A percentile compares a stretch with the other conserved stretches of the same genome.
These are phyloP conservation scores for Carpatolechia fugitivella DNA, from an alignment of 2,888 invertebrate species.

Conservation along the genomic window DNA sequence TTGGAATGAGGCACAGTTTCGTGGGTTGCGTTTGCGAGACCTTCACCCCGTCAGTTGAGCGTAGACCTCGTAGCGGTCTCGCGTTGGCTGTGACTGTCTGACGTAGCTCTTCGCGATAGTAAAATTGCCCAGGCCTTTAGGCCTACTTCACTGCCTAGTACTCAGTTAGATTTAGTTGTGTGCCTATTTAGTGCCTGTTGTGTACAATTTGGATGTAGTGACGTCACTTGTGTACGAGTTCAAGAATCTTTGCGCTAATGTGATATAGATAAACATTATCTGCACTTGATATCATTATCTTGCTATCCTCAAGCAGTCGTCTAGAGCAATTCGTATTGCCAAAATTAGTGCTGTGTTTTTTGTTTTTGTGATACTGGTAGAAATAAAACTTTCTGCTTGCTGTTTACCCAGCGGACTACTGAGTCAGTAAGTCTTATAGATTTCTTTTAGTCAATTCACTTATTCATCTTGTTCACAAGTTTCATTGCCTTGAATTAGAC, in stretches of 20 bases:
- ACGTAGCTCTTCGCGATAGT: constrained; percentile 43
- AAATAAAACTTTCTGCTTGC: neutral
- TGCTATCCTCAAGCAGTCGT: constrained; percentile 32
- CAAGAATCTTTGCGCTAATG: constrained; percentile 58
- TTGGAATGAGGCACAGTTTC: constrained; percentile 36
- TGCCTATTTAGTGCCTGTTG: constrained; percentile 40
- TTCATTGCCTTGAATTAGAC: too few species aligned
- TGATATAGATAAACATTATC: constrained; percentile 66
- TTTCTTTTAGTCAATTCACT: neutral
- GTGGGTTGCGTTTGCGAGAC: constrained; percentile 23
- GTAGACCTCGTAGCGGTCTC: neutral
- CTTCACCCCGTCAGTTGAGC: constrained; percentile 27
- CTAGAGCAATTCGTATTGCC: constrained; percentile 28
- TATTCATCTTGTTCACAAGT: too few species aligned
- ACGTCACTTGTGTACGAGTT: constrained; percentile 59
- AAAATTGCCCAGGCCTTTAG: constrained; percentile 39
- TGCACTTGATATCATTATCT: constrained; percentile 53
- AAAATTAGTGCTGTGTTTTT: constrained; percentile 32
- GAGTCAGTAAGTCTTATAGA: neutral
- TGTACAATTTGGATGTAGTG: constrained; percentile 48
- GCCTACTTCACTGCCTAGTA: constrained; percentile 40
- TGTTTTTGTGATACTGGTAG: constrained; percentile 23
- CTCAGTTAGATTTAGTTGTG: constrained; percentile 31
- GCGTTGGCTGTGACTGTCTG: constrained; percentile 24
- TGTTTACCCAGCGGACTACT: neutral